Evolutionary conservation across 2,888 invertebrate genomes (phyloP).

Genomic region (Dryadula phaetusa): DNA sequence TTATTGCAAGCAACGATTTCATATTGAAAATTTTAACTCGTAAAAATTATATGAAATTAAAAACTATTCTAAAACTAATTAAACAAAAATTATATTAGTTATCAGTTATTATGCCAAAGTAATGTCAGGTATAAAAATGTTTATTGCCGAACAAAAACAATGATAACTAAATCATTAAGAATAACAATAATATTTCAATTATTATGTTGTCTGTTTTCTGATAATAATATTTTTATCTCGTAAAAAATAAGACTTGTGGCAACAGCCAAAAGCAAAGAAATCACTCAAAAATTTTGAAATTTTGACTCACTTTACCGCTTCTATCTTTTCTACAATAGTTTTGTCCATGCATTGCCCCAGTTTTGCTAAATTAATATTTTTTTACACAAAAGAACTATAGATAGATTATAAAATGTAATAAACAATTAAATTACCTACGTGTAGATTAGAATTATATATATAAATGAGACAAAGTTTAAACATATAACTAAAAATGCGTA

Average conservation of each 20-base stretch:
- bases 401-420: not conserved
- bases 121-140: not conserved
- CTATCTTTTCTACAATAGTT: constrained; percentile 74
- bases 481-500: not conserved
- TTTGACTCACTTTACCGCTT: constrained; percentile 67
- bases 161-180: not conserved
- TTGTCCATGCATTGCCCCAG: constrained; percentile 87
- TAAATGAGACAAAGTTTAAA: not conserved
- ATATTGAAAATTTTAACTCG: constrained; percentile 20
- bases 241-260: not conserved
- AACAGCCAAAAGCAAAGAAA: constrained; percentile 13
- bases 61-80: constrained; percentile 17
- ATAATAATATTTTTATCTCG: not conserved
- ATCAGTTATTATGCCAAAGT: not conserved
- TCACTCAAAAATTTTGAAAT: constrained; percentile 36
- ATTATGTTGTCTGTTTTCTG: constrained; percentile 4
- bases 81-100: not conserved
- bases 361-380: constrained; percentile 53
- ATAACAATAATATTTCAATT: not conserved
- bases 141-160: constrained; percentile 5
- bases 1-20: constrained; percentile 32
- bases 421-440: constrained; percentile 4
- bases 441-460: not conserved
- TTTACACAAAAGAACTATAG: not conserved
- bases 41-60: not conserved